Percentiles rank a stretch among this genome's conserved stretches.
These are phyloP conservation scores for Sterrhoptilus dennistouni DNA, from an alignment of 2,113 vertebrate genomes.

Conservation along the genomic window DNA sequence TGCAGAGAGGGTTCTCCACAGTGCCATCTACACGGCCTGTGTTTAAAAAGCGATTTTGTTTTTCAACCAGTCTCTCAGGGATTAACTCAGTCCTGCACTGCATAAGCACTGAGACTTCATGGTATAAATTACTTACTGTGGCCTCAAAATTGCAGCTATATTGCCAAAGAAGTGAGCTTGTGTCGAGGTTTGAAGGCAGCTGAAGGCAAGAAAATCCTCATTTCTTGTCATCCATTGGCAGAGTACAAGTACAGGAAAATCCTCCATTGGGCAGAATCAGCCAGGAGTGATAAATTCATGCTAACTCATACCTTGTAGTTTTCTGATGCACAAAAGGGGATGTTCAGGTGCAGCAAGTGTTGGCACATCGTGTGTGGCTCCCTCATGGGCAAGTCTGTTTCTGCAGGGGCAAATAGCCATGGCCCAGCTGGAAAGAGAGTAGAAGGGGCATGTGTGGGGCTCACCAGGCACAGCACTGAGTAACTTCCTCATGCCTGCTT, in stretches of 20 bases:
- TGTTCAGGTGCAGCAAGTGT: not conserved
- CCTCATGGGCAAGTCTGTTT: not conserved
- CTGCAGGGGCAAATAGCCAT: not conserved
- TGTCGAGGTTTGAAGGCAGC: accelerated
- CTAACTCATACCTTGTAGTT: not conserved
- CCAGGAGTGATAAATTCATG: not conserved
- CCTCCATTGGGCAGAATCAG: not conserved
- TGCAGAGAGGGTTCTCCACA: not conserved
- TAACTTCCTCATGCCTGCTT: accelerated
- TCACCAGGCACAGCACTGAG: accelerated
- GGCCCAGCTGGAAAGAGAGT: not conserved
- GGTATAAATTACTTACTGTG: not conserved
- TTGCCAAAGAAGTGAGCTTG: not conserved
- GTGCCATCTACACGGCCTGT: not conserved
- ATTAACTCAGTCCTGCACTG: not conserved
- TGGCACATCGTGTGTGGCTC: not conserved
- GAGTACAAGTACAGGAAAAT: not conserved
- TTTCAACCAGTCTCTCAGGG: not conserved
- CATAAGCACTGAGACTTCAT: not conserved
- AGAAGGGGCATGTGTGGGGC: not conserved
- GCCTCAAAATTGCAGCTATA: not conserved
- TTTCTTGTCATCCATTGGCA: not conserved
- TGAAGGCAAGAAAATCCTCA: not conserved
- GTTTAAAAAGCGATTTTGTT: not conserved
- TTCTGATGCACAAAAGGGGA: not conserved